Conservation (phyloP, 1,140 invertebrate genomes). For the Reticulitermes speratus region DNA sequence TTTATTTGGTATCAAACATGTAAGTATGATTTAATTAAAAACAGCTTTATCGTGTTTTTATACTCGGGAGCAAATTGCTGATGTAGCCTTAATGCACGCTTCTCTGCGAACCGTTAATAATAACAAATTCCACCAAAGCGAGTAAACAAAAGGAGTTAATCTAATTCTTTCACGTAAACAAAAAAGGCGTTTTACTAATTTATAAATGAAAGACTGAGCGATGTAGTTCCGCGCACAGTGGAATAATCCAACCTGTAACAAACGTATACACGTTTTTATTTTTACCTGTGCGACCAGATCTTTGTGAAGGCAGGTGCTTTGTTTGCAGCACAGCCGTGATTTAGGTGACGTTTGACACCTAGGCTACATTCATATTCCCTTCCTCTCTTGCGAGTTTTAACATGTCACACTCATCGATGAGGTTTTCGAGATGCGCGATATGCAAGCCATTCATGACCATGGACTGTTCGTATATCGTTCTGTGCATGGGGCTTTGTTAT, state of each 20-base stretch:
- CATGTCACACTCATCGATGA: too few relatives aligned
- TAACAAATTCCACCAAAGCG: not conserved
- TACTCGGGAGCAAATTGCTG: not conserved
- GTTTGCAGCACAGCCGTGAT: too few relatives aligned
- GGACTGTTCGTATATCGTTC: too few relatives aligned
- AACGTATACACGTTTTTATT: not conserved
- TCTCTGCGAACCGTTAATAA: not conserved
- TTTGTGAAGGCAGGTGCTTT: too few relatives aligned
- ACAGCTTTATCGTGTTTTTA: not conserved
- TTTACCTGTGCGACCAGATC: not conserved
- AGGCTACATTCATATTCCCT: too few relatives aligned
- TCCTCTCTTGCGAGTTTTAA: too few relatives aligned
- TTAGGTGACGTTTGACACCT: too few relatives aligned
- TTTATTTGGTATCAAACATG: too few relatives aligned
- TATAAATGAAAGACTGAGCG: not conserved
- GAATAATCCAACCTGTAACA: not conserved
- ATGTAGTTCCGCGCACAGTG: not conserved
- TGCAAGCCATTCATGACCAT: too few relatives aligned
- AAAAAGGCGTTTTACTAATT: not conserved
- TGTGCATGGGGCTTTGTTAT: too few relatives aligned
- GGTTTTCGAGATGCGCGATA: too few relatives aligned
- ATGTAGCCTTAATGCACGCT: not conserved
- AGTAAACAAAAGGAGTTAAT: not conserved
- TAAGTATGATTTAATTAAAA: not conserved
- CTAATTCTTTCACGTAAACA: not conserved